Evolutionary conservation across 2,888 invertebrate genomes (phyloP), one percentile per base, ranked within the genome.

Genomic region (Plutella xylostella): DNA sequence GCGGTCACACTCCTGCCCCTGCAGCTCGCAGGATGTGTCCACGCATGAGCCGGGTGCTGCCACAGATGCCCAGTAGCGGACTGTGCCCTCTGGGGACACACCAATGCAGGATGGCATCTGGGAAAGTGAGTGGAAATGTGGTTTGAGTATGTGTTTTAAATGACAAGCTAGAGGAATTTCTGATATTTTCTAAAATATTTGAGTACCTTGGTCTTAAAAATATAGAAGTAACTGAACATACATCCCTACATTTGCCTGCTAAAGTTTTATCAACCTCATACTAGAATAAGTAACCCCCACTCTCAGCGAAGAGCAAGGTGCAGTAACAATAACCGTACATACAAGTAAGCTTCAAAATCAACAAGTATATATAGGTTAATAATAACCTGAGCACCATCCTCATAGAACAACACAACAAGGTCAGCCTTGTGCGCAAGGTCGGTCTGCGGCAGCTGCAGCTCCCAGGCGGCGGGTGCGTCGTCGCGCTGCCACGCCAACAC

Each of bases 381-480:
- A n/a, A 28, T 37, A 1, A 77, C 79, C 69, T 79, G 79, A 31
- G 74, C 70, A 1, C 65, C 75, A 54, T 76, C 69, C 43, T 75
- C 71, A 56, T 78, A 80, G 64, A 92, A 93, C 0, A 95, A 88
- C 20, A 89, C 88, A 1, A 94, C 90, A 14, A 96, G 85, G 47
- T 95, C 91, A 0, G 97, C 93, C 60, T 92, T 90, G 68, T 97
- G 97, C 0, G 94, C 93, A 14, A 97, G 85, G 71, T 97, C 97
- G 56, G 96, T 96, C 53, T 96, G 94, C 0, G 97, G 97, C 33
- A 97, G 71, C 0, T 92, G 91, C 12, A 97, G 79, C 66, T 97
- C 97, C 30, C 93, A 87, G 55, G 96, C 96, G 37, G 92, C 90
- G 1, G 60, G 87, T 45, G 45, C 46, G 7, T 56, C 86, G 47